These are phyloP conservation scores for Cynoglossus semilaevis DNA, from an alignment of 2,113 vertebrate species.

Conservation along the genomic window DNA sequence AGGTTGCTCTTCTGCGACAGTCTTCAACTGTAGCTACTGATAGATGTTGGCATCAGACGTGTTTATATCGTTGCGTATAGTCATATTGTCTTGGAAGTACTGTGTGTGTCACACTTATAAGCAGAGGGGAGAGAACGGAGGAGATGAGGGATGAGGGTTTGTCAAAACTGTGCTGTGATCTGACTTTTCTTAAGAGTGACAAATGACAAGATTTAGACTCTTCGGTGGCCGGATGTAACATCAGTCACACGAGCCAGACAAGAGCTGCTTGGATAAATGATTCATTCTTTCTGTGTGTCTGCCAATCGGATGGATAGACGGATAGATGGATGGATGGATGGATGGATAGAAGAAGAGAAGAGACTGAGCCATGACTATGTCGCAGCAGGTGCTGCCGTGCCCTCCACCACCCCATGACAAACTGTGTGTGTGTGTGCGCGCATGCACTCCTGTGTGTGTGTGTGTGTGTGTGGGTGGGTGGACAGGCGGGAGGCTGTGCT, in stretches of 20 bases:
- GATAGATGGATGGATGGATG: conserved; percentile 39
- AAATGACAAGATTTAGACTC: conserved; percentile 59
- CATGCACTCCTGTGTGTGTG: neutral
- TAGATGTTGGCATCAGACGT: too few species aligned
- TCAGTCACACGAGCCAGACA: conserved; percentile 54
- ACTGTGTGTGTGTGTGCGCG: neutral
- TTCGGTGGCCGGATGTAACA: conserved; percentile 66
- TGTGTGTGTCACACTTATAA: neutral
- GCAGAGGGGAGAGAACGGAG: conserved; percentile 2
- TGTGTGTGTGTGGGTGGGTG: conserved; percentile 16
- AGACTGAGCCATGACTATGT: conserved; percentile 39
- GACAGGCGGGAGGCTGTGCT: conserved; percentile 29
- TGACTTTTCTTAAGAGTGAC: conserved; percentile 48
- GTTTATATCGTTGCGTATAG: too few species aligned
- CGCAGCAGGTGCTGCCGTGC: neutral
- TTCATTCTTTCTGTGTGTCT: conserved; percentile 58
- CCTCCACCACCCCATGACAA: conserved; percentile 10
- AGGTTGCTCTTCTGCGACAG: too few species aligned
- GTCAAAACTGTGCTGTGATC: conserved; percentile 35
- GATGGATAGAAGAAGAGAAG: conserved; percentile 34
- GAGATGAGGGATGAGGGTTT: conserved; percentile 5
- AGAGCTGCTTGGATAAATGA: conserved; percentile 64
- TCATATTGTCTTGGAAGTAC: neutral
- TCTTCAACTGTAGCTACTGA: too few species aligned
- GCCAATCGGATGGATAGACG: conserved; percentile 42